phyloP scores from a whole-genome alignment of 2,797 vertebrate species.

The Poeciliopsis infans region DNA sequence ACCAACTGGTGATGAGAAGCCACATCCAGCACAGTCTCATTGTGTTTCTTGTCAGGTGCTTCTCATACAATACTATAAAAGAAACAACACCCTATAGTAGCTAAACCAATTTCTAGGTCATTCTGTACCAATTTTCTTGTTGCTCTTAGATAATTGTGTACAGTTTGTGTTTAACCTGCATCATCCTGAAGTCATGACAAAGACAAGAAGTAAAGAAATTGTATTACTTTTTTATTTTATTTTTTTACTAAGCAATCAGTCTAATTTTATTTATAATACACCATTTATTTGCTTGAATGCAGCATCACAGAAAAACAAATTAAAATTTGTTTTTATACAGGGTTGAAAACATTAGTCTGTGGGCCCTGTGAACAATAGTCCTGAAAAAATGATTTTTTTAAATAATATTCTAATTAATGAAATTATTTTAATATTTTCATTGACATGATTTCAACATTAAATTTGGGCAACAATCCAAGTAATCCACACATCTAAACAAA shows the following conservation, averaged over 20 bases:
- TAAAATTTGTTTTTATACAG: no score
- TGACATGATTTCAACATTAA: not conserved
- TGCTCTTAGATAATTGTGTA: not conserved
- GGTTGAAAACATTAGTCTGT: not conserved
- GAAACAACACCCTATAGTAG: slow-evolving; percentile 23
- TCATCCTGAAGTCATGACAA: not conserved
- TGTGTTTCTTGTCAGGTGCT: slow-evolving; percentile 31
- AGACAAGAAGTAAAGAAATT: not conserved
- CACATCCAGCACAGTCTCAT: slow-evolving; percentile 34
- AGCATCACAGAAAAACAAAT: no score
- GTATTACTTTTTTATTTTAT: not conserved
- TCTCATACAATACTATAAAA: slow-evolving; percentile 29
- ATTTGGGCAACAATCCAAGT: not conserved
- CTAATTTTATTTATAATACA: not conserved
- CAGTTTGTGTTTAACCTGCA: not conserved
- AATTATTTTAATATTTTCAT: not conserved
- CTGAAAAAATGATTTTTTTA: not conserved
- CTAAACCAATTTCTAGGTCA: slow-evolving; percentile 3
- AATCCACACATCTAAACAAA: not conserved
- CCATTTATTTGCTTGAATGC: not conserved
- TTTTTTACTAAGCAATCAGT: not conserved
- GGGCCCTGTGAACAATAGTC: not conserved
- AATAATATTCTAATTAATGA: not conserved
- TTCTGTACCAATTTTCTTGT: not conserved
- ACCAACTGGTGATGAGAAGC: slow-evolving; percentile 39